Percentiles rank a stretch among this genome's conserved stretches.
Evolutionary conservation across 2,797 vertebrate genomes (phyloP).

Genomic region (Staurois parvus): DNA sequence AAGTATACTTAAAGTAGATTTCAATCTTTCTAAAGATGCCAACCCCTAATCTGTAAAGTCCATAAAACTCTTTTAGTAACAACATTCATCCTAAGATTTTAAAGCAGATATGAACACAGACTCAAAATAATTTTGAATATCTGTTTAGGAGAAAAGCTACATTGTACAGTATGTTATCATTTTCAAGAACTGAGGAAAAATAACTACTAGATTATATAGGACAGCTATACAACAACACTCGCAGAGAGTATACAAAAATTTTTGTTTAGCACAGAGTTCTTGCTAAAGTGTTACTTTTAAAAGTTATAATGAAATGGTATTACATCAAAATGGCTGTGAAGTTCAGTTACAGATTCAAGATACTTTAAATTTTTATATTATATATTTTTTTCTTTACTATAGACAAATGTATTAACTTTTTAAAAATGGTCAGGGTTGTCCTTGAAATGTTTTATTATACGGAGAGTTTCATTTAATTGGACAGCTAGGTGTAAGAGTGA

Average conservation of each 20-base stretch:
- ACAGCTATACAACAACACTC: background rate
- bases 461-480: constrained; percentile 20
- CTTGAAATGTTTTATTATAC: constrained; percentile 47
- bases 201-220: no score
- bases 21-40: no score
- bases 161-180: no score
- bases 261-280: background rate
- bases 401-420: constrained; percentile 35
- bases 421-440: constrained; percentile 53
- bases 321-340: background rate
- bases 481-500: constrained; percentile 38
- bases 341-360: background rate
- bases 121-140: no score
- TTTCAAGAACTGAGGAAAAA: background rate
- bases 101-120: no score
- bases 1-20: no score
- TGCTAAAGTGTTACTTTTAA: background rate
- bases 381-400: constrained; percentile 33
- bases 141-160: no score
- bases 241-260: background rate
- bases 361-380: constrained; percentile 5
- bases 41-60: no score
- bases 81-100: no score
- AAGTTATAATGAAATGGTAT: background rate
- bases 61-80: no score